These are phyloP conservation scores for Limulus polyphemus DNA, from an alignment of 2,888 invertebrate species.

Conservation along the genomic window DNA sequence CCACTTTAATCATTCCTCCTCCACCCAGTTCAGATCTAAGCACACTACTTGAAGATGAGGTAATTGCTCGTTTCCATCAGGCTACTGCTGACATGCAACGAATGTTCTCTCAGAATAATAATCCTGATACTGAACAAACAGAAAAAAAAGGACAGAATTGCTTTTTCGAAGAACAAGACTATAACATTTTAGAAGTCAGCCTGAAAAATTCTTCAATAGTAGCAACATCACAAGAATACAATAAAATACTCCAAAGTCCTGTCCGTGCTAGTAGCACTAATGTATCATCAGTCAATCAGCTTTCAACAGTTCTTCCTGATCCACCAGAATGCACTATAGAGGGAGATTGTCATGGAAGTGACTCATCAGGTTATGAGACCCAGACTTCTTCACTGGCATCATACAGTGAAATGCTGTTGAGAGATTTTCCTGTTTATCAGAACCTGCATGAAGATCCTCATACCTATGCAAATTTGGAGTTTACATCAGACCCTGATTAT, in stretches of 20 bases:
- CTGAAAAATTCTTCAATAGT: too few species aligned
- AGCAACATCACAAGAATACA: too few species aligned
- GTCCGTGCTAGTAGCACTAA: background rate
- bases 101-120: slow-evolving; percentile 11
- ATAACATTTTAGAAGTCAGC: too few species aligned
- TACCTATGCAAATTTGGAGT: background rate
- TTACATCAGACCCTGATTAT: background rate
- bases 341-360: slow-evolving; percentile 15
- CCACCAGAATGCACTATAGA: background rate
- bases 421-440: slow-evolving; percentile 7
- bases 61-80: slow-evolving; percentile 27
- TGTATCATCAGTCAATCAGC: background rate
- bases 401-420: slow-evolving; percentile 14
- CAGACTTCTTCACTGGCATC: slow-evolving; percentile 24
- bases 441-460: background rate
- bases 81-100: slow-evolving; percentile 27
- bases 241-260: too few species aligned
- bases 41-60: slow-evolving; percentile 23
- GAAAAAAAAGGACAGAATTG: background rate
- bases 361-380: slow-evolving; percentile 26
- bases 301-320: background rate
- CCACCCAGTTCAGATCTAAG: slow-evolving; percentile 43
- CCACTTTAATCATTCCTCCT: slow-evolving; percentile 70
- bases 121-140: background rate
- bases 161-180: too few species aligned